Evolutionary conservation across 2,888 invertebrate genomes (phyloP), one percentile per base, ranked within the genome.

Genomic region (Notodonta dromedarius): DNA sequence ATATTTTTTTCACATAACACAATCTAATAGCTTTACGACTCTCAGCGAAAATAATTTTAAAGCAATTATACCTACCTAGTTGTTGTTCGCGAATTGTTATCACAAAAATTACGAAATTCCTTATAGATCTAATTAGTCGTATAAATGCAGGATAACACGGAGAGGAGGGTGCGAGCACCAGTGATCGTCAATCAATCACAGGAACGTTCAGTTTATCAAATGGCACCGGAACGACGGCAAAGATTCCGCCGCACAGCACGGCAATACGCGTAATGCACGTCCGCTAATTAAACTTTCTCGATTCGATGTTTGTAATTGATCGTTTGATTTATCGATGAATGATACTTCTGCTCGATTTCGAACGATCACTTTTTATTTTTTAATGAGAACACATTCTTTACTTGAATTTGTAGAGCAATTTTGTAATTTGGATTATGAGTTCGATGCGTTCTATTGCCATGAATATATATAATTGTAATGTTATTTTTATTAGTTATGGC

Each of bases 121-220:
- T 63, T 51, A 63, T 58, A 58, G 62, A 58, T 61, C 57, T 63
- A 62, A 63, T 42, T 72, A 63, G 60, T 61, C 50, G 63, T 57
- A 52, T 52, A 59, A 61, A 62, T 44, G 63, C 50, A 14, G 8
- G 2, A 50, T 50, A 16, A 50, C n/a, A 50, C 9, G 64, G 63
- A 62, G 75, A 70, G 71, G 79, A 63, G 77, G 82, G 80, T 83
- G 76, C 80, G 74, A 68, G 70, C 61, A 63, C 67, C 76, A 70
- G 64, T 77, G 77, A 79, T 80, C 73, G 83, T 71, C 79, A 66
- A 65, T 70, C 71, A 76, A 77, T 80, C 78, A 66, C 42, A 60
- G 70, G 62, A 71, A 78, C 74, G 77, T 73, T 72, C 71, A 62
- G 69, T 71, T 70, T 65, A 62, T 66, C 60, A 57, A 60, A 65